Evolutionary conservation across 2,797 vertebrate species (phyloP), one percentile per base, ranked within the genome.

Genomic region (Sebastes iracundus): DNA sequence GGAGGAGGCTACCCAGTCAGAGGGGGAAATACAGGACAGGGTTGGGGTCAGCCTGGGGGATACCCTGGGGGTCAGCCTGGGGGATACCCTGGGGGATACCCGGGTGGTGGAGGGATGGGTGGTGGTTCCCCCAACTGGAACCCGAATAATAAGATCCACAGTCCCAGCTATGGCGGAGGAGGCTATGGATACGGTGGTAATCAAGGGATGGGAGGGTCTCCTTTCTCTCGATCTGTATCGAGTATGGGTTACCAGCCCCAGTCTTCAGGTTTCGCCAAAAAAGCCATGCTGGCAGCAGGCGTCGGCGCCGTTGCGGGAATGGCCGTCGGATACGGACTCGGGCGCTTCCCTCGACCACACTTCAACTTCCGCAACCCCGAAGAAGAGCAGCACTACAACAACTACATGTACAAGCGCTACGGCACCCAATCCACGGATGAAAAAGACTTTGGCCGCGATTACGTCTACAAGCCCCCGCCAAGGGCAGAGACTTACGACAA

Each of bases 261-360:
- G 63, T 96, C 95, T 11, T 77, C 90, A 68, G 80, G 91, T 32
- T 96, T 96, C 58, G 95, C 91, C 49, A 96, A 95, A 85, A 95
- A 96, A 82, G 95, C 95, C 59, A 90, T 95, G 53, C 0, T 96
- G 87, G 96, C 96, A 2, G 96, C 96, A 7, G 96, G 96, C 0
- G 94, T 95, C 1, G 96, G 96, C 1, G 94, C 94, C 2, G 59
- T 96, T 42, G 94, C 95, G 14, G 96, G 95, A 28, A 95, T 96
- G 93, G 96, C 96, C 0, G 81, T 97, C 3, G 96, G 96, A 18
- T 96, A 96, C 2, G 95, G 96, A 69, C 72, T 96, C 2, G 95
- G 96, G 1, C 94, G 94, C 12, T 96, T 95, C 65, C 95, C 95
- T n/a, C 91, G 93, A n/a, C 95, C 95, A 2, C 85, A 95, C 84